Percentiles rank a stretch among this genome's conserved stretches.
Conservation (phyloP, 2,888 invertebrate genomes). For the Lasioglossum morio region DNA sequence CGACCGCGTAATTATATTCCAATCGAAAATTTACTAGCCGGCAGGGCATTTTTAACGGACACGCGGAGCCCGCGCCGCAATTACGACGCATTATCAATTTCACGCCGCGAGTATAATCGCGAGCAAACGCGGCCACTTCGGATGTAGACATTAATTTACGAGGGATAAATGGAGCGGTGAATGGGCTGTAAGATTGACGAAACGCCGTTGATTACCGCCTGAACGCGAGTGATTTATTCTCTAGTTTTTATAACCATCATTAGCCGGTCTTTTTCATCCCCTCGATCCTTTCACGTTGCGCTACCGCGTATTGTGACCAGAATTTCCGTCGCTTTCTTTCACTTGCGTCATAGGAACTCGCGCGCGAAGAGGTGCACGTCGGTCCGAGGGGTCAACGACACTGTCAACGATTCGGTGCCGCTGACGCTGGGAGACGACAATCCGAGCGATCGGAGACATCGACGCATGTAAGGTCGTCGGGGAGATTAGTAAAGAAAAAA, state of each 20-base stretch:
- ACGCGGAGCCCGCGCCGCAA: conserved; percentile 46
- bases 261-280: conserved; percentile 40
- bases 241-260: conserved; percentile 59
- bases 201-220: conserved; percentile 61
- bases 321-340: conserved; percentile 5
- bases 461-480: background rate
- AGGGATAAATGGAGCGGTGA: conserved; percentile 66
- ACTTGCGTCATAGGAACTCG: background rate
- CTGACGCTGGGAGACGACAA: background rate
- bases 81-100: conserved; percentile 67
- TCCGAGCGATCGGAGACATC: background rate
- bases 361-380: background rate
- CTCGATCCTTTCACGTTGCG: background rate
- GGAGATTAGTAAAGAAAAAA: too few relatives aligned
- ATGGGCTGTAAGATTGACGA: conserved; percentile 67
- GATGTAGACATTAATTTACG: conserved; percentile 67
- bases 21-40: conserved; percentile 56
- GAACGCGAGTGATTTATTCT: conserved; percentile 63
- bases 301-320: background rate
- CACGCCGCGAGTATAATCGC: conserved; percentile 65
- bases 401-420: background rate
- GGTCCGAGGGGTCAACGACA: background rate
- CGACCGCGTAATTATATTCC: conserved; percentile 55
- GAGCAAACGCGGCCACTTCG: conserved; percentile 57
- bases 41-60: conserved; percentile 53